phyloP scores from a whole-genome alignment of 1,140 invertebrate species.

The Eulimnadia texana region DNA sequence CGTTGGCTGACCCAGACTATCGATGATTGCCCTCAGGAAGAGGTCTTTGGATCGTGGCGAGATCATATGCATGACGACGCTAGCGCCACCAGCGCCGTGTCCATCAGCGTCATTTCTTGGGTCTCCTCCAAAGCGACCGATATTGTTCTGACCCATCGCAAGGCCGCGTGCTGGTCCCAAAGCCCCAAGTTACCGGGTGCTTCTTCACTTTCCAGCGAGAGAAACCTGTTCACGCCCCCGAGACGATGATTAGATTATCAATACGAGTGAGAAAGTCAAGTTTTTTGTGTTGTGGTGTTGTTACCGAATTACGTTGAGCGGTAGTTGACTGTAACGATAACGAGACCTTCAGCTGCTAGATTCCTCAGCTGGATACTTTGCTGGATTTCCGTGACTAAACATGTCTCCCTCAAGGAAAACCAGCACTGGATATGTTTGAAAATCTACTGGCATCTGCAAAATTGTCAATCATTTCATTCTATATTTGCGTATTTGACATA shows the following conservation, averaged over 20 bases:
- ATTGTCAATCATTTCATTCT: neutral
- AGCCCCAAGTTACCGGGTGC: conserved; percentile 50
- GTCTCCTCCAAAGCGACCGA: conserved; percentile 54
- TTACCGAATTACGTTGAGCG: conserved; percentile 47
- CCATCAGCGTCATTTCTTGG: conserved; percentile 49
- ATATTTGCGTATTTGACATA: no score
- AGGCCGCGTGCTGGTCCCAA: conserved; percentile 50
- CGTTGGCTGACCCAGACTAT: conserved; percentile 12
- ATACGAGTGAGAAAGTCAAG: no score
- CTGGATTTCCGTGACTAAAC: conserved; percentile 30
- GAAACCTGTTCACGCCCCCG: no score
- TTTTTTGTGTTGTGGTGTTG: no score
- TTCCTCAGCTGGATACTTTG: conserved; percentile 44
- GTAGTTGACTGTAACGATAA: conserved; percentile 47
- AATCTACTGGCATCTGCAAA: conserved; percentile 37
- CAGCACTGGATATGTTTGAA: conserved; percentile 37
- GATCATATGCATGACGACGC: conserved; percentile 40
- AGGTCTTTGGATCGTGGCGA: conserved; percentile 42
- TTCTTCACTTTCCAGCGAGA: conserved; percentile 43
- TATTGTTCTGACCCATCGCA: conserved; percentile 58
- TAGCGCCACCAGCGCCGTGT: conserved; percentile 46
- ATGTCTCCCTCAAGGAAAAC: conserved; percentile 41
- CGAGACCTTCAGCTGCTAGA: conserved; percentile 43
- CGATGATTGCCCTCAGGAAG: conserved; percentile 13
- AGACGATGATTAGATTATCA: no score